Percentiles rank a stretch among this genome's conserved stretches.
Evolutionary conservation across 2,113 vertebrate species (phyloP).

Genomic region (Notothenia coriiceps): DNA sequence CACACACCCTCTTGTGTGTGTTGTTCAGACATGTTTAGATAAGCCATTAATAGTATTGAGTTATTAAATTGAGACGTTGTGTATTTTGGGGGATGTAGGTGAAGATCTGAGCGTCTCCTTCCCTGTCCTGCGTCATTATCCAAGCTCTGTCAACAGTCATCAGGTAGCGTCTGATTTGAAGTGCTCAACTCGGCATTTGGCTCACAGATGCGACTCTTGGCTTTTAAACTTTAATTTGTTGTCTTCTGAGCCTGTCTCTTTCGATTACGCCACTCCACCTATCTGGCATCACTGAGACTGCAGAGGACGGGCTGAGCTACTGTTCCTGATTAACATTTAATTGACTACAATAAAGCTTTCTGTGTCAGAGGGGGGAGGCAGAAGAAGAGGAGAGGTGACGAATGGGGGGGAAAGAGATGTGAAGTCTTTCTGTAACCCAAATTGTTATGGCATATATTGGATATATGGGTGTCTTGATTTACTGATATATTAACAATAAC

Average conservation of each 20-base stretch:
- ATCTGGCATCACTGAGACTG: slow-evolving; percentile 46
- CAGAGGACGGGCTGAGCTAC: slow-evolving; percentile 58
- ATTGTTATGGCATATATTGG: not conserved
- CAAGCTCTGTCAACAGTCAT: slow-evolving; percentile 29
- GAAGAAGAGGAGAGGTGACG: slow-evolving; percentile 17
- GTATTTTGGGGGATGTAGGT: not conserved
- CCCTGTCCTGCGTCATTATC: not conserved
- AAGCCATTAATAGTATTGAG: slow-evolving; percentile 1
- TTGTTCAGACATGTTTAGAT: not conserved
- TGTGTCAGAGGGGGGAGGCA: slow-evolving; percentile 49
- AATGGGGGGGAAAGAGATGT: slow-evolving; percentile 28
- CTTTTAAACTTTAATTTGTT: slow-evolving; percentile 85
- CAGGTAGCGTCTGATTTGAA: slow-evolving; percentile 35
- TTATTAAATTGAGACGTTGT: slow-evolving; percentile 1
- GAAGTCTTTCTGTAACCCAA: slow-evolving; percentile 10
- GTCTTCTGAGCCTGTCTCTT: slow-evolving; percentile 78
- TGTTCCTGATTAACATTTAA: slow-evolving; percentile 83
- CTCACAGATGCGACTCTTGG: slow-evolving; percentile 44
- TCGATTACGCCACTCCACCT: slow-evolving; percentile 71
- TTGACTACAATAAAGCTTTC: slow-evolving; percentile 79
- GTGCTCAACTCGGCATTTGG: slow-evolving; percentile 46
- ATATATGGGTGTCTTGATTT: no score
- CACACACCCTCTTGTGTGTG: slow-evolving; percentile 15
- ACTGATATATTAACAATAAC: no score
- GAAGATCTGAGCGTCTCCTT: slow-evolving; percentile 1